Percentiles rank a stretch among this genome's conserved stretches.
phyloP scores from a whole-genome alignment of 2,888 invertebrate species.

The Anthophora plumipes region DNA sequence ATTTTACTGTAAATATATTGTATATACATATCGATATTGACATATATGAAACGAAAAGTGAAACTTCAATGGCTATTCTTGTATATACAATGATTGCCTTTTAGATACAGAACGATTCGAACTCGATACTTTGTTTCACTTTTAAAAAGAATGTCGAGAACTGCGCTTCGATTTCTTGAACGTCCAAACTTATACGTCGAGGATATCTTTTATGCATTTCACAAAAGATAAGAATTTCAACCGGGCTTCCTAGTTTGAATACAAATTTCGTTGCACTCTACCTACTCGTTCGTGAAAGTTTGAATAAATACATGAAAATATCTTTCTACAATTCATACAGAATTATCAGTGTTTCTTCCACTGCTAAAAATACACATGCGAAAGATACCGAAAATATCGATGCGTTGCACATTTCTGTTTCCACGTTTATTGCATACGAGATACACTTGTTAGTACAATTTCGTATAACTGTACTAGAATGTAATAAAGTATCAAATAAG shows the following conservation, averaged over 20 bases:
- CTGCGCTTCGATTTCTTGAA: background rate
- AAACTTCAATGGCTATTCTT: background rate
- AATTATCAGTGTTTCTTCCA: constrained; percentile 15
- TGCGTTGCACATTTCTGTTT: background rate
- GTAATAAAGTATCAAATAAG: background rate
- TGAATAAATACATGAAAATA: constrained; percentile 36
- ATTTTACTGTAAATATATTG: too few species aligned
- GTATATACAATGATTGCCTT: background rate
- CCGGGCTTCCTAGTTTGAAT: constrained; percentile 28
- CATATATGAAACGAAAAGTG: background rate
- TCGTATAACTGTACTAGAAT: background rate
- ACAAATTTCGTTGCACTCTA: constrained; percentile 10
- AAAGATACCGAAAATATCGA: background rate
- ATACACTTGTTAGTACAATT: background rate
- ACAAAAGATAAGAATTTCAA: constrained; percentile 16
- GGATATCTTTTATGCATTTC: constrained; percentile 26
- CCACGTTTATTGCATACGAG: background rate
- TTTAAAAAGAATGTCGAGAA: constrained; percentile 9
- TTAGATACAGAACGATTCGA: background rate
- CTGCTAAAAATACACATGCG: constrained; percentile 6
- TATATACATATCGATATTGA: too few species aligned
- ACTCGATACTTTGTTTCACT: background rate
- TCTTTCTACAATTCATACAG: constrained; percentile 21
- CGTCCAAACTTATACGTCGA: background rate
- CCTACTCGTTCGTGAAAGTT: background rate